Conservation (phyloP, 2,113 vertebrate genomes). For the Bostrychus sinensis region DNA sequence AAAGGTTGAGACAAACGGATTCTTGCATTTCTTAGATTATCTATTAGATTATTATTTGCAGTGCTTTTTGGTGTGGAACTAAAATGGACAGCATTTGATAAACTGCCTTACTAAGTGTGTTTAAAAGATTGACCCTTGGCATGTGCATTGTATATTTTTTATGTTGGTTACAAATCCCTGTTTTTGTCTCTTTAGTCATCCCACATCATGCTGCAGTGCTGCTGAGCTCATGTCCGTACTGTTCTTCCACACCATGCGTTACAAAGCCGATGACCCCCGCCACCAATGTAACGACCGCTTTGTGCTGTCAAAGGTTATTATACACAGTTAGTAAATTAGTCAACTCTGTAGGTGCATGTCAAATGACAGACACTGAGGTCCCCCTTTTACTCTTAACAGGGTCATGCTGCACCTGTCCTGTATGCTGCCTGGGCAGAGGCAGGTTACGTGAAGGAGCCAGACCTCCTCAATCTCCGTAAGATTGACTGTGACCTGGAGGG, state of each 20-base stretch:
- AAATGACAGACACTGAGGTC: background rate
- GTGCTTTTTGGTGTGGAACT: background rate
- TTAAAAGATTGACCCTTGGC: conserved; percentile 19
- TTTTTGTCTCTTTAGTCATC: conserved; percentile 71
- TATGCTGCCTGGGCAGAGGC: conserved; percentile 84
- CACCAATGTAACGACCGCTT: conserved; percentile 86
- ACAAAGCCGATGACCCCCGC: conserved; percentile 75
- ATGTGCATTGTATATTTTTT: conserved; percentile 29
- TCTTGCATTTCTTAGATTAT: background rate
- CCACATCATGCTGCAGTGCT: conserved; percentile 85
- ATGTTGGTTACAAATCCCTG: background rate
- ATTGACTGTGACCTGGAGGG: conserved; percentile 83
- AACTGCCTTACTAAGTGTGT: background rate
- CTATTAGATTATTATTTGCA: background rate
- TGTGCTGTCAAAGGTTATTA: conserved; percentile 82
- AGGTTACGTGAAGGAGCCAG: conserved; percentile 77
- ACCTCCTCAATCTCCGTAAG: conserved; percentile 82
- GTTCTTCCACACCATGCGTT: conserved; percentile 87
- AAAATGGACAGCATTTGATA: background rate
- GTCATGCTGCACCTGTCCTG: conserved; percentile 84
- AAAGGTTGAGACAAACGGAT: background rate
- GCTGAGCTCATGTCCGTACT: conserved; percentile 86
- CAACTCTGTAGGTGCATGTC: background rate
- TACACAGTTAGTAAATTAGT: background rate
- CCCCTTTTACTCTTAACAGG: conserved; percentile 49